Base-by-base conservation (phyloP, 2,797 vertebrate genomes). In the Sebastes reedi region DNA sequence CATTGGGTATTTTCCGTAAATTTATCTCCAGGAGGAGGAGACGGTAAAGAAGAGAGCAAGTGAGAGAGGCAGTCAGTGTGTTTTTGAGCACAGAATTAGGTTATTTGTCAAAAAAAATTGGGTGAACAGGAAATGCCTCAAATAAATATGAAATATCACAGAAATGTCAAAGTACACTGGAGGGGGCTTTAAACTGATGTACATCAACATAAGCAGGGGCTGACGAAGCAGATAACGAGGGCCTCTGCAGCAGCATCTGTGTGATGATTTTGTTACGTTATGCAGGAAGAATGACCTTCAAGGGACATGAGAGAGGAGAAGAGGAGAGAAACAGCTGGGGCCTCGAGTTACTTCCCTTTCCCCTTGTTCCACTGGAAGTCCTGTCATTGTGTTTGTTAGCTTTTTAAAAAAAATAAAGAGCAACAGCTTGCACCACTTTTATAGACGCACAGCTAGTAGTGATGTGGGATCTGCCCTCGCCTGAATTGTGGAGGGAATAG, bases 241-340 rank as follows among this genome's bases (percentile, higher is more conserved):
- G 55, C 60, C 72, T 80, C 67, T 55, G 56, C 75, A 66, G 84
- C 81, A 69, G 80, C 72, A 80, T 87, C 72, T 87, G 77, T 82
- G 81, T 66, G 77, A 80, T 67, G 83, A 80, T 72, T 79, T 79
- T 83, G 67, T 85, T 82, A 78, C 14, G 22, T 89, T 76, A 80
- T 65, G 67, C 83, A 87, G 87, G 88, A 90, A 88, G 82, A 90
- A 89, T 86, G 88, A 90, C 90, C 89, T 93, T 76, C 55, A 24
- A 81, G 79, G 79, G 83, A 89, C 84, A 72, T 7, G 54, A 82
- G 76, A 55, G 72, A 79, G 46, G 72, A 83, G 2, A 61, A 72
- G 39, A 82, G 46, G 85, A 88, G 70, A 85, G 70, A 88, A 90
- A 78, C 86, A 91, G 86, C 86, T 90, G 87, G 52, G 32, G 16